Evolutionary conservation across 2,888 invertebrate genomes (phyloP).

Genomic region (Polyommatus icarus): DNA sequence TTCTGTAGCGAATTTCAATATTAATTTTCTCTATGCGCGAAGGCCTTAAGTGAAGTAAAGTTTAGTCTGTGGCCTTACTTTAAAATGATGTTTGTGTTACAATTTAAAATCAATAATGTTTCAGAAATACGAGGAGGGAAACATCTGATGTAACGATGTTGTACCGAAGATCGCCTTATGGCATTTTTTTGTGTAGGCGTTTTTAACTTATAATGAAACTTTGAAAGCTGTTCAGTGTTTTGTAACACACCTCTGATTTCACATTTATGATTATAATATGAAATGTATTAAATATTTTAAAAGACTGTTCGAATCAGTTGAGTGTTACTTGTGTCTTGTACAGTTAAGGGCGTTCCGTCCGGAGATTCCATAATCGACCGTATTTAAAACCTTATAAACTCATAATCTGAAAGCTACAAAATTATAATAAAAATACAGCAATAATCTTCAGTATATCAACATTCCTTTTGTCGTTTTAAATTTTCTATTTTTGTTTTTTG

Average conservation of each 20-base stretch:
- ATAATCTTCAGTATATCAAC: no score
- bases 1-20: background rate
- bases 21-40: background rate
- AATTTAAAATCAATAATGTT: background rate
- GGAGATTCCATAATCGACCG: no score
- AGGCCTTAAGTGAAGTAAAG: no score
- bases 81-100: background rate
- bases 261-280: slow-evolving; percentile 8
- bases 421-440: no score
- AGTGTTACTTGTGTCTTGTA: no score
- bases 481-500: no score
- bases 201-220: slow-evolving; percentile 1
- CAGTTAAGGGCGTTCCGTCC: no score
- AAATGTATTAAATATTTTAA: background rate
- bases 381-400: no score
- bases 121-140: background rate
- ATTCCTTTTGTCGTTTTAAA: no score
- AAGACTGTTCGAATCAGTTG: background rate
- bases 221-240: background rate
- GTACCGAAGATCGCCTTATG: background rate
- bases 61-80: background rate
- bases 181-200: slow-evolving; percentile 12
- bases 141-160: background rate
- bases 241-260: slow-evolving; percentile 16
- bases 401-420: no score